Percentiles rank a stretch among this genome's conserved stretches.
Evolutionary conservation across 1,140 invertebrate genomes (phyloP).

Genomic region (Drosophila lacertosa): DNA sequence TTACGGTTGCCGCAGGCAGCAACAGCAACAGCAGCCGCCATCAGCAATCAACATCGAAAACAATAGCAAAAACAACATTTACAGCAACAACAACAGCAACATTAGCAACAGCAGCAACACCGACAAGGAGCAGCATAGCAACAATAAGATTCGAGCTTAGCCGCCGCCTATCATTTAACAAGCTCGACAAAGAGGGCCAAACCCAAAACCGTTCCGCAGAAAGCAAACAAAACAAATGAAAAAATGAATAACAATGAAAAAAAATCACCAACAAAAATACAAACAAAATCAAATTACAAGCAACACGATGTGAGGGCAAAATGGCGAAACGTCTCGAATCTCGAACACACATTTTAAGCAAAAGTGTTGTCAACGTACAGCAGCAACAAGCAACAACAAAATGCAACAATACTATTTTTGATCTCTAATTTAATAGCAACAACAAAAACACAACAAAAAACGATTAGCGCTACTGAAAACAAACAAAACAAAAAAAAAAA

Average conservation of each 20-base stretch:
- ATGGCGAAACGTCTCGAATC: constrained; percentile 24
- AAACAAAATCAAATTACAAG: too few relatives aligned
- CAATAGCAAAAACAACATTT: constrained; percentile 7
- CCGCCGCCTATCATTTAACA: constrained; percentile 12
- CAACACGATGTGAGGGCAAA: constrained; percentile 11
- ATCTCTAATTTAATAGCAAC: constrained; percentile 70
- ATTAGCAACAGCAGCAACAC: constrained; percentile 22
- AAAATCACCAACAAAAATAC: too few relatives aligned
- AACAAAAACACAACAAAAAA: constrained; percentile 46
- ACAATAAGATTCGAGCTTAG: constrained; percentile 28
- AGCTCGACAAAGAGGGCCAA: constrained; percentile 2
- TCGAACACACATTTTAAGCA: constrained; percentile 31
- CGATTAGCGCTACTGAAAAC: constrained; percentile 68
- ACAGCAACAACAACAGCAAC: constrained; percentile 20
- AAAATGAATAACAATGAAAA: background rate
- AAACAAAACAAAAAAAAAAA: constrained; percentile 42
- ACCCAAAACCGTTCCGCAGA: background rate
- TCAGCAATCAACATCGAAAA: constrained; percentile 19
- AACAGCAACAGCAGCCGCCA: constrained; percentile 35
- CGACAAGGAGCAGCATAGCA: constrained; percentile 8
- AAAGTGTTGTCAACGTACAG: constrained; percentile 53
- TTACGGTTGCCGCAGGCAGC: constrained; percentile 60
- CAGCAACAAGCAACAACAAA: constrained; percentile 58
- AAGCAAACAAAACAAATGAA: background rate
- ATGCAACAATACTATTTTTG: constrained; percentile 79